These are phyloP conservation scores for Xanthostigma xanthostigma DNA, from an alignment of 2,888 invertebrate genomes.

Conservation along the genomic window DNA sequence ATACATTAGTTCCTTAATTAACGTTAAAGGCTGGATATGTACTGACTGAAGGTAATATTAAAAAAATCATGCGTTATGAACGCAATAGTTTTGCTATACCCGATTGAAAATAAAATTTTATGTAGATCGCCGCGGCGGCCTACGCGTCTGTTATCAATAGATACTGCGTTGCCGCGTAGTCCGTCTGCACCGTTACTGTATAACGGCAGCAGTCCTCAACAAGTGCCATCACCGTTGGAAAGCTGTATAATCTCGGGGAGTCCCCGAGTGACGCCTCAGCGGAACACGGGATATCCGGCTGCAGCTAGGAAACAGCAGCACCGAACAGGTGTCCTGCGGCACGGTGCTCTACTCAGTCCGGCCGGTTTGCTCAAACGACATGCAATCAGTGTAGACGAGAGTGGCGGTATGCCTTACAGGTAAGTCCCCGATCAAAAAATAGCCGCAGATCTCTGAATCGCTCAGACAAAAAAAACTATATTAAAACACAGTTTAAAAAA, in stretches of 20 bases:
- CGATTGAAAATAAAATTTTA: slow-evolving; percentile 11
- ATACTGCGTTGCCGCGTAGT: slow-evolving; percentile 28
- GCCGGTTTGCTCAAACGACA: slow-evolving; percentile 51
- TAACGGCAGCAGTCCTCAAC: slow-evolving; percentile 29
- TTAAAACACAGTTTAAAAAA: no score
- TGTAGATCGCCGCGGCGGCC: slow-evolving; percentile 22
- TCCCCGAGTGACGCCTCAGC: not conserved
- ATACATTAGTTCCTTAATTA: no score
- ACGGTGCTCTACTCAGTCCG: slow-evolving; percentile 43
- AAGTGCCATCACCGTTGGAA: slow-evolving; percentile 17
- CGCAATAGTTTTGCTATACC: no score
- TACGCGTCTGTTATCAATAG: slow-evolving; percentile 2
- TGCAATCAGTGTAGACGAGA: slow-evolving; percentile 71
- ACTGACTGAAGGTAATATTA: no score
- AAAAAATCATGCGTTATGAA: no score
- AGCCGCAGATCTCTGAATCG: no score
- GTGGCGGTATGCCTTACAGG: slow-evolving; percentile 27
- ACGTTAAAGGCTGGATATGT: no score
- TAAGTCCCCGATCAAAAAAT: slow-evolving; percentile 9
- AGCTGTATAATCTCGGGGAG: slow-evolving; percentile 24
- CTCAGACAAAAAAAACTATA: no score
- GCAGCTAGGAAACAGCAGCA: not conserved
- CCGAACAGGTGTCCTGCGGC: slow-evolving; percentile 24
- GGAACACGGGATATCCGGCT: not conserved
- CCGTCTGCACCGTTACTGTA: slow-evolving; percentile 37